These are phyloP conservation scores for Sinotaia quadrata DNA, from an alignment of 2,888 invertebrate species.

Conservation along the genomic window DNA sequence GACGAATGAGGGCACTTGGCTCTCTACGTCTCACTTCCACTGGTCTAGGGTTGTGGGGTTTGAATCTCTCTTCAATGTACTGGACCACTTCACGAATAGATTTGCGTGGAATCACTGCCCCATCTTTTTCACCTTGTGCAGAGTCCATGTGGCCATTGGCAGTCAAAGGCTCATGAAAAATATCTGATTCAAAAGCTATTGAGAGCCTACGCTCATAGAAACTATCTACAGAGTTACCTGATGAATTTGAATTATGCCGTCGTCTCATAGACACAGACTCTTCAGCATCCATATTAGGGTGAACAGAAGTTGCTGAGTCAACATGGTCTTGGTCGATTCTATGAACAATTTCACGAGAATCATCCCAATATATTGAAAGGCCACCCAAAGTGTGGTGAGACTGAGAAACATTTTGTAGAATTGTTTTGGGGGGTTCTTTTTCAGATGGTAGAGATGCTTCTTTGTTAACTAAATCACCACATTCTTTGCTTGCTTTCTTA, in stretches of 20 bases:
- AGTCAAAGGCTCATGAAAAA: slow-evolving; percentile 86
- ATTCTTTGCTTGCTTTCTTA: background rate
- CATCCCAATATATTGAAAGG: too few relatives aligned
- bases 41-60: slow-evolving; percentile 39
- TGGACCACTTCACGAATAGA: slow-evolving; percentile 61
- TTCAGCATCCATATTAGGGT: background rate
- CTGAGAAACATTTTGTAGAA: slow-evolving; percentile 37
- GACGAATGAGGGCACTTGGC: slow-evolving; percentile 58
- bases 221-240: slow-evolving; percentile 44
- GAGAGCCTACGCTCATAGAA: slow-evolving; percentile 72
- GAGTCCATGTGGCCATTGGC: slow-evolving; percentile 76
- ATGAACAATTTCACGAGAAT: slow-evolving; percentile 59
- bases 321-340: slow-evolving; percentile 38
- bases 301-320: slow-evolving; percentile 1
- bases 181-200: slow-evolving; percentile 74
- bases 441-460: too few relatives aligned
- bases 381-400: slow-evolving; percentile 23
- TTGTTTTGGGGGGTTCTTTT: slow-evolving; percentile 19
- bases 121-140: background rate
- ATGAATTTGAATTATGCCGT: slow-evolving; percentile 30
- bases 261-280: background rate
- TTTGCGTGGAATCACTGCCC: slow-evolving; percentile 32
- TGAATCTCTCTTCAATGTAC: slow-evolving; percentile 55
- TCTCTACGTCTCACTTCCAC: slow-evolving; percentile 52
- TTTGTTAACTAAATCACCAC: too few relatives aligned